Base-by-base conservation (phyloP, 2,113 vertebrate genomes). In the Meriones unguiculatus region DNA sequence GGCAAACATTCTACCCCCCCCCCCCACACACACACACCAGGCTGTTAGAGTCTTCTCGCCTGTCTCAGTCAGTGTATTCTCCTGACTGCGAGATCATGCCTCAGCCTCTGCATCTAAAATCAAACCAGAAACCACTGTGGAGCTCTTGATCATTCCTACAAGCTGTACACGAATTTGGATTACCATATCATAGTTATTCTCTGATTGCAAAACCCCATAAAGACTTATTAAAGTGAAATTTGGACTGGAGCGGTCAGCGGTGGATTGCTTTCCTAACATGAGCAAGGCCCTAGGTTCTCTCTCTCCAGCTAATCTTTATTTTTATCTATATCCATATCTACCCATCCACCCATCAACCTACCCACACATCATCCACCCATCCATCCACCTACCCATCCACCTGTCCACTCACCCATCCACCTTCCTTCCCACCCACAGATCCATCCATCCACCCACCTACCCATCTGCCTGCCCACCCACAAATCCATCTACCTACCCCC, bases 81-180 rank as follows among this genome's bases (percentile, higher is more conserved):
- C 59, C 54, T 6, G 3, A 54, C 7, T n/a, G 30, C n/a, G 65
- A 90, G 46, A 3, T 46, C 46, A 59, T 86, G 46, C 75, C 86
- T 96, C 62, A 59, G 73, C 12, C 38, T 80, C 24, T 25, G 14
- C 18, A 38, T 32, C 52, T 67, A 62, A 89, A 81, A 77, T 64
- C 57, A 75, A 84, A 75, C 14, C 62, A 62, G 62, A 87, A 10
- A 70, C 46, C 5, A 12, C 2, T 28, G n/a, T 6, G 62, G 38
- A 92, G 32, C 35, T 13, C 0, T 22, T 4, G 15, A 7, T 5
- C 30, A 0, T 35, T 12, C 1, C 15, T 0, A 65, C 59, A 82
- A 32, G 38, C 38, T 62, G n/a, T 9, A 1, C 10, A 3, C 15
- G 75, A 52, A 30, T 65, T 20, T 46, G 35, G 81, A 65, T 54